Conservation (phyloP, 2,888 invertebrate species). For the Onthophagus sagittarius region DNA sequence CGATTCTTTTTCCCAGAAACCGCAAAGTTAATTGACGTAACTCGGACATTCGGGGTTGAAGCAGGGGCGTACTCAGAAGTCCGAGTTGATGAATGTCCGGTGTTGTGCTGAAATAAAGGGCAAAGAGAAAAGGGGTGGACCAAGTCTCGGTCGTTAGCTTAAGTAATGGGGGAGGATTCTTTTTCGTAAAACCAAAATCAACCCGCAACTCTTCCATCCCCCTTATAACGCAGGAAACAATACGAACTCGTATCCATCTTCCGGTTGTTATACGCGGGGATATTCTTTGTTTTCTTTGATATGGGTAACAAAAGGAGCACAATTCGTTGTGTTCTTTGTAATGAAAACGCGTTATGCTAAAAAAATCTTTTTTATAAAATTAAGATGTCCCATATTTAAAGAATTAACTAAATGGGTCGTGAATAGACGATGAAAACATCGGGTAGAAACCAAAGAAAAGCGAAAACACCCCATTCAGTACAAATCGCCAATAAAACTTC, state of each 20-base stretch:
- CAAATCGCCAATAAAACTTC: constrained; percentile 33
- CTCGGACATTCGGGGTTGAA: background rate
- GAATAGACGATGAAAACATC: background rate
- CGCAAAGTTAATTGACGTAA: background rate
- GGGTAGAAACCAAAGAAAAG: constrained; percentile 13
- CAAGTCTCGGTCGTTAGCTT: background rate
- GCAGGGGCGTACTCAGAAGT: background rate
- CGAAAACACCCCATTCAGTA: constrained; percentile 25
- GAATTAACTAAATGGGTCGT: background rate
- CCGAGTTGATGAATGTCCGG: background rate
- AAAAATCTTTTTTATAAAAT: background rate
- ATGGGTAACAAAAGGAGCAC: background rate
- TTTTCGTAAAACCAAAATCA: too few relatives aligned
- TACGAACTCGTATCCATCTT: constrained; percentile 51
- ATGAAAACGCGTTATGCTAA: background rate
- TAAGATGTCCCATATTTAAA: background rate
- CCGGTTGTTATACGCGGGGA: constrained; percentile 31
- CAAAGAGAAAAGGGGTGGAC: background rate
- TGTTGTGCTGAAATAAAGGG: background rate
- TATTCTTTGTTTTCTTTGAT: background rate
- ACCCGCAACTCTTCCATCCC: background rate
- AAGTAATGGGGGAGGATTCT: background rate
- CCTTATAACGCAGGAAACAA: constrained; percentile 45
- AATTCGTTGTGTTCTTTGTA: background rate
- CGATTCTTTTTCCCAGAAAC: background rate